These are phyloP conservation scores for Epinephelus coioides DNA, from an alignment of 2,797 vertebrate genomes.

Conservation along the genomic window DNA sequence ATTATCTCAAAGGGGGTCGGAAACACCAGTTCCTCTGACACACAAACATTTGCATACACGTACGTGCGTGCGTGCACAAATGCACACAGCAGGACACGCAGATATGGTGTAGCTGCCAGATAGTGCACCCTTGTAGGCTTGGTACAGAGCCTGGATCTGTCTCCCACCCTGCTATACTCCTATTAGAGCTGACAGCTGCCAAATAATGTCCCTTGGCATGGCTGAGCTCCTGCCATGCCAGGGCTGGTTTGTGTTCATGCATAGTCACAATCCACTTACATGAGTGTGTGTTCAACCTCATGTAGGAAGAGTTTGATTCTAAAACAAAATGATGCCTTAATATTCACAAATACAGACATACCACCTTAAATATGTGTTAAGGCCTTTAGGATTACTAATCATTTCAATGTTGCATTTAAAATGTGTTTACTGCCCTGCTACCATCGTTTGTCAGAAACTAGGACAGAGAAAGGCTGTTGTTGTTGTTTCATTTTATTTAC, in stretches of 20 bases:
- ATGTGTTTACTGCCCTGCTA: not conserved
- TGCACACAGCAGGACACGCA: slow-evolving; percentile 24
- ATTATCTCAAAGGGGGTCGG: slow-evolving; percentile 62
- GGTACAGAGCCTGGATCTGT: slow-evolving; percentile 77
- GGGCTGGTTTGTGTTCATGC: slow-evolving; percentile 67
- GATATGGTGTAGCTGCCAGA: slow-evolving; percentile 70
- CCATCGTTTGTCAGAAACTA: too few species aligned
- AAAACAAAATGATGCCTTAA: not conserved
- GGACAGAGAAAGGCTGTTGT: too few species aligned
- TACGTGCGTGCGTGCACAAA: not conserved
- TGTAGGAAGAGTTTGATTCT: slow-evolving; percentile 24
- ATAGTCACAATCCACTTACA: slow-evolving; percentile 41
- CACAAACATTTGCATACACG: slow-evolving; percentile 43
- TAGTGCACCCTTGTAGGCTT: slow-evolving; percentile 75
- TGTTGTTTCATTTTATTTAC: too few species aligned
- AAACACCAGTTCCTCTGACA: slow-evolving; percentile 57
- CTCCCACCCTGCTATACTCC: slow-evolving; percentile 76
- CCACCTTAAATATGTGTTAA: not conserved
- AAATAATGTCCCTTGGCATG: slow-evolving; percentile 82
- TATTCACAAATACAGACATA: not conserved
- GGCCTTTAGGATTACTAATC: not conserved
- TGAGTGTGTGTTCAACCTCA: slow-evolving; percentile 39
- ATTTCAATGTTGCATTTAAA: not conserved
- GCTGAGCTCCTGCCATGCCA: slow-evolving; percentile 68
- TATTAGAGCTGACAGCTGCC: slow-evolving; percentile 85